phyloP scores from a whole-genome alignment of 2,888 invertebrate genomes.

The Euplexia lucipara region DNA sequence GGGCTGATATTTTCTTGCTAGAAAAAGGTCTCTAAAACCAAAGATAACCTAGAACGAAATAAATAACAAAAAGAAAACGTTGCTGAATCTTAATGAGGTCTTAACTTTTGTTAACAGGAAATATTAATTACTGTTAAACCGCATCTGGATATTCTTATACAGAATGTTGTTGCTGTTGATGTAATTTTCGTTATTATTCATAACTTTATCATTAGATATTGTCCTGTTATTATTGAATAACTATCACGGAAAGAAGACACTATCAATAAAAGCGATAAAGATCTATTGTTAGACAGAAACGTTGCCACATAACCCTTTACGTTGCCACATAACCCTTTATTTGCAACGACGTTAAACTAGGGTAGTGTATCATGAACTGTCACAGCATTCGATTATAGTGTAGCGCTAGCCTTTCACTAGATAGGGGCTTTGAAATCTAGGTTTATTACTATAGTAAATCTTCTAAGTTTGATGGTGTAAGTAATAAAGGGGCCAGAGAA shows the following conservation, averaged over 20 bases:
- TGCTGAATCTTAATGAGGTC: not conserved
- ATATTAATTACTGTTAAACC: too few species aligned
- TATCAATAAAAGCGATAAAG: not conserved
- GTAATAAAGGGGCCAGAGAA: not conserved
- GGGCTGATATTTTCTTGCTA: too few species aligned
- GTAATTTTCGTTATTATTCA: not conserved
- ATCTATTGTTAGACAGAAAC: constrained; percentile 20
- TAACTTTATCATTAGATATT: not conserved
- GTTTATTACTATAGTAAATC: constrained; percentile 43
- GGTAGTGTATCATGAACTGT: constrained; percentile 45
- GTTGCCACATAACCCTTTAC: constrained; percentile 27
- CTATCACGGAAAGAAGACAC: constrained; percentile 9
- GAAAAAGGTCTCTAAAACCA: too few species aligned
- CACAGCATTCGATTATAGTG: constrained; percentile 33
- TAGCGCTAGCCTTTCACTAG: constrained; percentile 52
- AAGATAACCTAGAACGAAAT: too few species aligned
- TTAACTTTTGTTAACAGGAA: not conserved
- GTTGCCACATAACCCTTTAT: constrained; percentile 29
- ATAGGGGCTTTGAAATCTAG: constrained; percentile 36
- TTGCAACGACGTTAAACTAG: constrained; percentile 26
- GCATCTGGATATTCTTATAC: not conserved
- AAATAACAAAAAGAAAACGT: too few species aligned
- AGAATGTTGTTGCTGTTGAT: not conserved
- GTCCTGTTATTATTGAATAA: not conserved
- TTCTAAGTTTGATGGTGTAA: constrained; percentile 20